Percentiles rank a stretch among this genome's conserved stretches.
These are phyloP conservation scores for Drosophila parabipectinata DNA, from an alignment of 1,140 invertebrate genomes.

Conservation along the genomic window DNA sequence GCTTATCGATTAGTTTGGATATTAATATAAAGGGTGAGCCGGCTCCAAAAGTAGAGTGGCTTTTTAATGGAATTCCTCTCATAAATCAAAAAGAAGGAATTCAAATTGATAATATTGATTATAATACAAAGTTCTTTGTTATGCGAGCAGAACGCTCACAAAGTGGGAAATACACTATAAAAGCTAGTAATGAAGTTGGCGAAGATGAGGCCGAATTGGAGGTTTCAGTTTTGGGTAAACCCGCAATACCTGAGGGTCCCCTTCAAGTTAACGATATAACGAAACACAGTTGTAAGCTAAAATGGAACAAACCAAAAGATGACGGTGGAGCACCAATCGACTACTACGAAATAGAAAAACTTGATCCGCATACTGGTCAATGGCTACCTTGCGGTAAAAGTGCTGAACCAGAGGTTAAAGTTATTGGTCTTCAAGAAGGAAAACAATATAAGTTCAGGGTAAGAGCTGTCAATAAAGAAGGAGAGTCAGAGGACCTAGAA, in stretches of 20 bases:
- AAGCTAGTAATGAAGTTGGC: conserved; percentile 96
- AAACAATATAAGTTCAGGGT: conserved; percentile 99
- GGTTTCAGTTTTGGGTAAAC: conserved; percentile 93
- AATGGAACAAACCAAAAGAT: conserved; percentile 97
- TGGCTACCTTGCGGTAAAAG: conserved; percentile 95
- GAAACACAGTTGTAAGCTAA: conserved; percentile 96
- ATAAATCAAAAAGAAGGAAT: conserved; percentile 89
- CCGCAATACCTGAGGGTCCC: conserved; percentile 93
- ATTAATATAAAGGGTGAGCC: conserved; percentile 97
- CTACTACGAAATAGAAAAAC: conserved; percentile 98
- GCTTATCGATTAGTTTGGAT: conserved; percentile 94
- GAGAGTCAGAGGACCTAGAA: conserved; percentile 97
- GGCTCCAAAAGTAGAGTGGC: conserved; percentile 95
- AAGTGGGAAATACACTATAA: conserved; percentile 96
- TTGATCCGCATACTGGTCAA: conserved; percentile 95
- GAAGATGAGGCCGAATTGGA: conserved; percentile 97
- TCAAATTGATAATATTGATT: conserved; percentile 93
- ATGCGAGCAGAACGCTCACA: conserved; percentile 92
- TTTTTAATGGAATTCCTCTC: conserved; percentile 91
- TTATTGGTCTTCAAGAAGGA: conserved; percentile 94
- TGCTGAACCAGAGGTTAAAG: conserved; percentile 91
- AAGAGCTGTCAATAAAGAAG: conserved; percentile 99
- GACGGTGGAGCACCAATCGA: conserved; percentile 96
- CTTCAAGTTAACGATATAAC: conserved; percentile 95
- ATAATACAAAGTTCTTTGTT: conserved; percentile 95